Conservation (phyloP, 2,888 invertebrate species). For the Himalopsyche japonica region DNA sequence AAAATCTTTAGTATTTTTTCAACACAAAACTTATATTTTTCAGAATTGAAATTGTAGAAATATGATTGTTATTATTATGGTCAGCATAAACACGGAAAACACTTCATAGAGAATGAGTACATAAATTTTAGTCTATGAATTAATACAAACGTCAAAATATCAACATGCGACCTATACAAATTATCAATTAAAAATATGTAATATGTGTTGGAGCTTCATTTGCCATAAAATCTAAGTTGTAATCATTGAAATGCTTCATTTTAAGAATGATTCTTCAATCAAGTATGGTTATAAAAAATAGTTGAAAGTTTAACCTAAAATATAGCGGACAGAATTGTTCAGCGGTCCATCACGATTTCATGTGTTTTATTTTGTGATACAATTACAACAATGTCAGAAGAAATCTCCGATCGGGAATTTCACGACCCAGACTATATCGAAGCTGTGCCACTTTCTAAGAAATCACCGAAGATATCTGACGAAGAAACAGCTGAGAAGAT, state of each 20-base stretch:
- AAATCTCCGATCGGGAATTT: background rate
- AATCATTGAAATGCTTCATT: too few relatives aligned
- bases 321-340: background rate
- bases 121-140: background rate
- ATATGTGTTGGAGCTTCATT: background rate
- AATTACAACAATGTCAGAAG: background rate
- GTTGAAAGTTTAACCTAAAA: background rate
- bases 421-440: slow-evolving; percentile 65
- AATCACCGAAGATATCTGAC: slow-evolving; percentile 46
- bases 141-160: background rate
- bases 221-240: too few relatives aligned
- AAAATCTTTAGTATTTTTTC: too few relatives aligned
- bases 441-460: slow-evolving; percentile 34
- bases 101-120: background rate
- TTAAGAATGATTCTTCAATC: background rate
- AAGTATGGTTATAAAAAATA: background rate
- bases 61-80: too few relatives aligned
- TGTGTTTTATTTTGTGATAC: background rate
- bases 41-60: too few relatives aligned
- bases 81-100: background rate
- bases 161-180: background rate
- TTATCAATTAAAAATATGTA: background rate
- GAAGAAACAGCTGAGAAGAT: slow-evolving; percentile 59
- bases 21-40: too few relatives aligned
- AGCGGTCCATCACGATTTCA: background rate